Evolutionary conservation across 2,888 invertebrate species (phyloP), one percentile per base, ranked within the genome.

Genomic region (Diogma glabrata): DNA sequence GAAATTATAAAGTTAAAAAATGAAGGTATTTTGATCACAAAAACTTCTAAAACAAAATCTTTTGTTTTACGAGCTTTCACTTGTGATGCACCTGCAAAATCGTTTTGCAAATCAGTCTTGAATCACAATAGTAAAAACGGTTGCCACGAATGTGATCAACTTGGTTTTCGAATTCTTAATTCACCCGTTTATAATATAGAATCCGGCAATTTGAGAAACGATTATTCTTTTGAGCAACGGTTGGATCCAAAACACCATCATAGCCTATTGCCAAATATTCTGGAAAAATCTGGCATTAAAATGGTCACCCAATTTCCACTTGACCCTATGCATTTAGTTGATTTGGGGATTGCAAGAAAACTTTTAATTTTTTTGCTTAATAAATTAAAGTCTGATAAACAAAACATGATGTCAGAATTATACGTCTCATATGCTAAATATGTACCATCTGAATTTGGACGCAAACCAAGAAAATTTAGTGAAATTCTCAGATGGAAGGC

Each of bases 21-120:
- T 33, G 33, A 33, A 12, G n/a, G n/a, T n/a, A n/a, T n/a, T n/a
- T n/a, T n/a, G n/a, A n/a, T n/a, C n/a, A n/a, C n/a, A n/a, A n/a
- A n/a, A n/a, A n/a, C n/a, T n/a, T n/a, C n/a, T n/a, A n/a, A n/a
- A n/a, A n/a, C n/a, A n/a, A n/a, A n/a, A n/a, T n/a, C n/a, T n/a
- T n/a, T n/a, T n/a, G n/a, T n/a, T n/a, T n/a, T n/a, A 24, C 23
- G 5, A 4, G 23, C 3, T 14, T 24, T 46, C 24, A 46, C 22
- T 46, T 46, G 46, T 14, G 46, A 46, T 24, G 46, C 46, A n/a
- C 46, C 24, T 12, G 46, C 23, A 46, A 46, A 46, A 46, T 10
- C 46, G 6, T 46, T 46, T 46, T 46, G 24, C 16, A 24, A 46
- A 24, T n/a, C n/a, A n/a, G n/a, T n/a, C n/a, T n/a, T n/a, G n/a